phyloP scores from a whole-genome alignment of 2,113 vertebrate species.

The Bubo bubo region DNA sequence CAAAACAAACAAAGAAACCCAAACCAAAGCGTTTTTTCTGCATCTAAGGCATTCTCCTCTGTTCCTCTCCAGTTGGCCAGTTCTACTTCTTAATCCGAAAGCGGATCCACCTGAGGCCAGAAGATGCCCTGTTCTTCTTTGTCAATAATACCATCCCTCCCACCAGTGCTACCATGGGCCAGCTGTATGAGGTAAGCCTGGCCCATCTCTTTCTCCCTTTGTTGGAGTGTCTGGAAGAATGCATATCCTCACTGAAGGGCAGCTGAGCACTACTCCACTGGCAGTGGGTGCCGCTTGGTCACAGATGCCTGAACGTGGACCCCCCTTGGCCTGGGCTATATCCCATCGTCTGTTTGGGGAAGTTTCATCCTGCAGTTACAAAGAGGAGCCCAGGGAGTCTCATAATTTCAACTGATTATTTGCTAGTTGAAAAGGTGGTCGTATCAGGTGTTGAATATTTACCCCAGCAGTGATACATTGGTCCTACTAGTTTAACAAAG shows the following conservation, averaged over 20 bases:
- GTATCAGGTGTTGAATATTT: not conserved
- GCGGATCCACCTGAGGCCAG: slow-evolving; percentile 92
- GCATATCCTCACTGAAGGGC: not conserved
- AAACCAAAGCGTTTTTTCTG: not conserved
- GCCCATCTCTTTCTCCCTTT: not conserved
- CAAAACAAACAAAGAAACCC: not conserved
- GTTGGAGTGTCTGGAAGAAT: not conserved
- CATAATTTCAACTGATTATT: not conserved
- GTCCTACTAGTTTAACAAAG: not conserved
- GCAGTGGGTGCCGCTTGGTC: not conserved
- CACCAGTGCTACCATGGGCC: slow-evolving; percentile 93
- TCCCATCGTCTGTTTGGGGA: not conserved
- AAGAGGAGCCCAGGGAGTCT: not conserved
- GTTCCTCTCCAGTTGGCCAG: slow-evolving; percentile 85
- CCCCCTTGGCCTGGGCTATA: not conserved
- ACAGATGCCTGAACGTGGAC: not conserved
- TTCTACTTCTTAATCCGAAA: slow-evolving; percentile 97
- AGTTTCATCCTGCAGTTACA: not conserved
- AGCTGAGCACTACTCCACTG: not conserved
- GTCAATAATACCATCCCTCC: slow-evolving; percentile 97
- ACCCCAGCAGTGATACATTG: not conserved
- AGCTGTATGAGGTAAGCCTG: slow-evolving; percentile 92
- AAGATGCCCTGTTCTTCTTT: slow-evolving; percentile 97
- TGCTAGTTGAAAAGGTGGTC: not conserved
- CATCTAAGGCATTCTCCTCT: not conserved